Conservation (phyloP, 2,797 vertebrate genomes). For the Capromys pilorides region DNA sequence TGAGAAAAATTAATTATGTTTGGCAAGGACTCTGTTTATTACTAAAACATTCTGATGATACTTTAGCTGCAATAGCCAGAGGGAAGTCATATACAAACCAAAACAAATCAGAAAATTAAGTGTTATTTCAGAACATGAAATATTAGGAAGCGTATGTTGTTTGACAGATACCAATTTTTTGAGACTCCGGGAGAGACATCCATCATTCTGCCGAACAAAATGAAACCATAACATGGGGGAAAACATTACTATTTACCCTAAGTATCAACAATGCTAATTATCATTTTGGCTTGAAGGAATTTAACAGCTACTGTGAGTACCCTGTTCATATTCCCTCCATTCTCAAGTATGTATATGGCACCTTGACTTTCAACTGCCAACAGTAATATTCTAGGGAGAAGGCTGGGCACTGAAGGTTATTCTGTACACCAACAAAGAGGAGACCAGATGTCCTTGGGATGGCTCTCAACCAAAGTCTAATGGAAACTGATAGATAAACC, state of each 20-base stretch:
- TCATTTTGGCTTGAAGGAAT: conserved; percentile 16
- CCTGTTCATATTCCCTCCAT: not conserved
- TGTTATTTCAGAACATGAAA: conserved; percentile 46
- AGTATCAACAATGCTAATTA: conserved; percentile 15
- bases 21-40: conserved; percentile 50
- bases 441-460: not conserved
- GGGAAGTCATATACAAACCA: conserved; percentile 45
- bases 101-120: conserved; percentile 64
- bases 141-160: conserved; percentile 32
- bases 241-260: conserved; percentile 29
- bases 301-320: not conserved
- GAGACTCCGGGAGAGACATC: conserved; percentile 37
- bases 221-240: conserved; percentile 15
- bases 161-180: conserved; percentile 58
- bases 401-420: not conserved
- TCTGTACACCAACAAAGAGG: not conserved
- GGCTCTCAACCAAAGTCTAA: not conserved
- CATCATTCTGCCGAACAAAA: conserved; percentile 37
- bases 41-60: conserved; percentile 61
- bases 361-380: conserved; percentile 32
- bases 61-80: conserved; percentile 51
- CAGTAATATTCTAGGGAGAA: not conserved
- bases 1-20: conserved; percentile 67
- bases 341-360: not conserved
- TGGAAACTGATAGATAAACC: not conserved